Conservation (phyloP, 2,797 vertebrate species). For the Dryobates pubescens region DNA sequence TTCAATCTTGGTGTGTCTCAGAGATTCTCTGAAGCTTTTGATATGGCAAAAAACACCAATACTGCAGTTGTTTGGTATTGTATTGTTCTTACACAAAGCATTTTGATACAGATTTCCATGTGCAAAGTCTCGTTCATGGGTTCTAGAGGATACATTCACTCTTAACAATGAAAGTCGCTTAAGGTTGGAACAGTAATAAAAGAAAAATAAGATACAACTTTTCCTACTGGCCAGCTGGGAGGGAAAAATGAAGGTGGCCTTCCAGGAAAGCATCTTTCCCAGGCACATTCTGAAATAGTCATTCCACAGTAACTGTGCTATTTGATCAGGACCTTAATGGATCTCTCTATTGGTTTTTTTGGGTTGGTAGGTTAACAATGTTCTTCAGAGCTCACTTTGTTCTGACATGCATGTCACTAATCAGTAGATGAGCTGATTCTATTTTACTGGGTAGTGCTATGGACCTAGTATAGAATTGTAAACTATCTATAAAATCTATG, state of each 20-base stretch:
- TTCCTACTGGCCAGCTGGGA: not conserved
- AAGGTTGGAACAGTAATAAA: not conserved
- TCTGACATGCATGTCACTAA: not conserved
- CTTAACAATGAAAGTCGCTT: not conserved
- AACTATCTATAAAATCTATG: not conserved
- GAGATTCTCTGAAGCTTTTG: not conserved
- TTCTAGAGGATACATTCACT: not conserved
- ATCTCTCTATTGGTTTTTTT: not conserved
- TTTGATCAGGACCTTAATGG: not conserved
- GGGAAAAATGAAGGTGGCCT: not conserved
- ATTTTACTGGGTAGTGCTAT: not conserved
- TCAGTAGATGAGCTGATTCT: not conserved
- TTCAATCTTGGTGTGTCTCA: not conserved
- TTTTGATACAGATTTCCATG: not conserved
- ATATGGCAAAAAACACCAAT: not conserved
- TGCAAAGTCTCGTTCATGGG: not conserved
- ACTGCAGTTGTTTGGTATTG: not conserved
- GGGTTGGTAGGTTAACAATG: not conserved
- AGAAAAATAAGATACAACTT: not conserved
- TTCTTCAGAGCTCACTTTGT: not conserved
- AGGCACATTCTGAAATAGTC: not conserved
- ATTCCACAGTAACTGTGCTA: not conserved
- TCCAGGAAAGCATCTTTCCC: not conserved
- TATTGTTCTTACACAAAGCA: not conserved
- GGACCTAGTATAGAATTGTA: not conserved